A percentile compares a stretch with the other conserved stretches of the same genome.
Conservation (phyloP, 2,113 vertebrate genomes). For the Dolichotis patagonum region DNA sequence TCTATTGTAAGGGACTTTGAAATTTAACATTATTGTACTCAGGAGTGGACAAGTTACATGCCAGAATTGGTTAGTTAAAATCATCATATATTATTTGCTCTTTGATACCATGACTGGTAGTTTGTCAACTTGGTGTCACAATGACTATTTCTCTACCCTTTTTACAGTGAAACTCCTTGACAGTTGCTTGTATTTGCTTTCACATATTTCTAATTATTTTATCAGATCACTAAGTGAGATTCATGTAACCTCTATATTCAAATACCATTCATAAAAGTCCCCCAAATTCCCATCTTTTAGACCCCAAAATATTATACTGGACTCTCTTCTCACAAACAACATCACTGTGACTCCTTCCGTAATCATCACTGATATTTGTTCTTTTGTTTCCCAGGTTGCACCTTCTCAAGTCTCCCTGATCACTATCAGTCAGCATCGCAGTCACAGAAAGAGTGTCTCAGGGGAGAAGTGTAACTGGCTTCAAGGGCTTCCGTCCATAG, state of each 20-base stretch:
- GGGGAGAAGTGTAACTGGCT: not conserved
- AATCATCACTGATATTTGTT: not conserved
- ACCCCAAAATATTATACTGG: not conserved
- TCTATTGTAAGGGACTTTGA: not conserved
- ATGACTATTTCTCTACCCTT: not conserved
- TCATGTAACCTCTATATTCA: not conserved
- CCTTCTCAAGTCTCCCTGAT: not conserved
- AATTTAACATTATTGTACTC: not conserved
- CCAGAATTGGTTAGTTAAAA: not conserved
- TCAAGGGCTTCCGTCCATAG: too few species aligned
- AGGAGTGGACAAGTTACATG: not conserved
- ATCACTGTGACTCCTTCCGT: too few species aligned
- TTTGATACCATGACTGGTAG: not conserved
- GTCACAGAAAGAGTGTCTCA: not conserved
- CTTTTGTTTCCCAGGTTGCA: not conserved
- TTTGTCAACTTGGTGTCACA: not conserved
- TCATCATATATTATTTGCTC: not conserved
- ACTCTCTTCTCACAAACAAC: not conserved
- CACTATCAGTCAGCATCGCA: not conserved
- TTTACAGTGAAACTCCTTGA: not conserved
- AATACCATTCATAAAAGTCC: not conserved
- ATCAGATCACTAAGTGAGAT: not conserved
- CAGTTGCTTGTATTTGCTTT: not conserved
- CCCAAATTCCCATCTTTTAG: not conserved
- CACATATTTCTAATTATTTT: not conserved